Evolutionary conservation across 2,888 invertebrate genomes (phyloP).

Genomic region (Hydroisotoma schaefferi): DNA sequence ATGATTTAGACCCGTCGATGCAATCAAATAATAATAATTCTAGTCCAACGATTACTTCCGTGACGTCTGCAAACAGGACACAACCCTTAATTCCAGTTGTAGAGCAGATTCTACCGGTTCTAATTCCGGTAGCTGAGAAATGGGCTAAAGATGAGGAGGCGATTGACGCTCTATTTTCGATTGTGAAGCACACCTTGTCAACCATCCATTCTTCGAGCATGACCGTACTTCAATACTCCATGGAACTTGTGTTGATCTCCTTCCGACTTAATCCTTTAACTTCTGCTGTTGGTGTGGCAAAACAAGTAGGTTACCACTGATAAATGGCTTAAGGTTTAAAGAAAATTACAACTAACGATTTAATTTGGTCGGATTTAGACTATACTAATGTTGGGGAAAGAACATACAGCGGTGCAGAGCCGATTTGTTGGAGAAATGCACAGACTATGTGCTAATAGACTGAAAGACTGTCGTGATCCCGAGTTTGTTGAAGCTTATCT

Average conservation of each 20-base stretch:
- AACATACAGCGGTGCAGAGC: constrained; percentile 39
- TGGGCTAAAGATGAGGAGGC: constrained; percentile 47
- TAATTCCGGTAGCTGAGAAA: constrained; percentile 44
- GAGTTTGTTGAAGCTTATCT: constrained; percentile 47
- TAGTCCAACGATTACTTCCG: constrained; percentile 11
- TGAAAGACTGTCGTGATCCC: constrained; percentile 39
- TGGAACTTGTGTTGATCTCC: constrained; percentile 44
- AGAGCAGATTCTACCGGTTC: constrained; percentile 45
- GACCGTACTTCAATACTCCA: constrained; percentile 41
- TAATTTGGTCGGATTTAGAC: constrained; percentile 22
- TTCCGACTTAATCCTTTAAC: constrained; percentile 41
- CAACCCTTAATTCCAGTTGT: constrained; percentile 46
- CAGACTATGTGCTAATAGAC: constrained; percentile 29
- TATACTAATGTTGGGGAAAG: constrained; percentile 45
- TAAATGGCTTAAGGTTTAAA: neutral
- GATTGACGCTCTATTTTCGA: constrained; percentile 44
- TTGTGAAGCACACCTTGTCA: constrained; percentile 43
- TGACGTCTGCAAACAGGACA: constrained; percentile 8
- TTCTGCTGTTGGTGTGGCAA: constrained; percentile 38
- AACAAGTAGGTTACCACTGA: constrained; percentile 34
- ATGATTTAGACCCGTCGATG: constrained; percentile 13
- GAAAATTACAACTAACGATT: neutral
- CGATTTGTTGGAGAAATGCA: constrained; percentile 44
- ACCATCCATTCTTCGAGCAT: constrained; percentile 43
- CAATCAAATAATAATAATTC: constrained; percentile 34